Evolutionary conservation across 2,797 vertebrate species (phyloP).

Genomic region (Spheniscus humboldti): DNA sequence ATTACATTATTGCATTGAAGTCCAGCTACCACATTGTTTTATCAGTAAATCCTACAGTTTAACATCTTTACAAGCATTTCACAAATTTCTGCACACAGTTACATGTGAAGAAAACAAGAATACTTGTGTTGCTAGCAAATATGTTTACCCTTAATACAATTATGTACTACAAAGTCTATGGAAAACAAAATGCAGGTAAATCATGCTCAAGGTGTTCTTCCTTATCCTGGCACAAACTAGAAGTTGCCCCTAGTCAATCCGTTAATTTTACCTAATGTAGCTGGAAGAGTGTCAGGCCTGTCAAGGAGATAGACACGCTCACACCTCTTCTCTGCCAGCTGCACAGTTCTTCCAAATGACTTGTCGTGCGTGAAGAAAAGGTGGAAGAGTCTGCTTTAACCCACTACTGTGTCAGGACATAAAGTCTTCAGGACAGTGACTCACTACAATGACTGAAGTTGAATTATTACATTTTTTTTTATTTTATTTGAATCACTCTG

Average conservation of each 20-base stretch:
- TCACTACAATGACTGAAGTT: constrained; percentile 41
- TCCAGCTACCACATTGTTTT: neutral
- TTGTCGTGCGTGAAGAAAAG: neutral
- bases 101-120: neutral
- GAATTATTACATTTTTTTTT: constrained; percentile 39
- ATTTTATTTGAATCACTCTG: constrained; percentile 36
- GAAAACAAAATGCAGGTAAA: neutral
- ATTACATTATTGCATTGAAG: neutral
- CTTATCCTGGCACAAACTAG: neutral
- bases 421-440: constrained; percentile 62
- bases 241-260: constrained; percentile 7
- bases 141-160: neutral
- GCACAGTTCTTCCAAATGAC: constrained; percentile 11
- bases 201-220: neutral
- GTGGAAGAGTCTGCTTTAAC: constrained; percentile 12
- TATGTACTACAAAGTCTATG: neutral
- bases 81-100: neutral
- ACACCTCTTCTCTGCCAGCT: constrained; percentile 22
- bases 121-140: neutral
- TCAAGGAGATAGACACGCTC: constrained; percentile 36
- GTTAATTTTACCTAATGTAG: constrained; percentile 54
- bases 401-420: constrained; percentile 42
- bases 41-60: neutral
- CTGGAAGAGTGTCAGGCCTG: constrained; percentile 33
- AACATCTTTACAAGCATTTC: neutral